These are phyloP conservation scores for Hylyphantes graminicola DNA, from an alignment of 1,140 invertebrate species.

Conservation along the genomic window DNA sequence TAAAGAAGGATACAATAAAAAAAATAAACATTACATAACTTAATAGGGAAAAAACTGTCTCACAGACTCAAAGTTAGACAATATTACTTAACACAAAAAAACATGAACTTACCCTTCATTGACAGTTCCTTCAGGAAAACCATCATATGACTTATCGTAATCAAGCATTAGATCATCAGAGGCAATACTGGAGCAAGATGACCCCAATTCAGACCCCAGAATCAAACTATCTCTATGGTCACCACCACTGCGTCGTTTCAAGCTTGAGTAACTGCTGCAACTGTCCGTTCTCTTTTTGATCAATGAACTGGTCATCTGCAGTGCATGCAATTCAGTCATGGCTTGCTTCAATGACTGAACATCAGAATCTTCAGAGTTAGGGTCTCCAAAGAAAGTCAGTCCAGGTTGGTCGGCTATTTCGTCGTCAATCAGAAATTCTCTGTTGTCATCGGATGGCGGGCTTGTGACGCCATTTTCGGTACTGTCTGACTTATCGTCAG, in stretches of 20 bases:
- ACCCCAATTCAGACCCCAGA: conserved; percentile 59
- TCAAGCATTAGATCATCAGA: conserved; percentile 67
- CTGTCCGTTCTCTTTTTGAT: conserved; percentile 41
- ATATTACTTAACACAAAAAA: neutral
- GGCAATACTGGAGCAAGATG: conserved; percentile 66
- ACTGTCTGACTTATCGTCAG: conserved; percentile 55
- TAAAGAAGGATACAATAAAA: neutral
- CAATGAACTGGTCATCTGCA: conserved; percentile 47
- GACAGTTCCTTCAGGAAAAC: conserved; percentile 48
- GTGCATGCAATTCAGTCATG: conserved; percentile 49
- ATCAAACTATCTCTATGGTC: conserved; percentile 48
- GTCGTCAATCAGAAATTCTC: conserved; percentile 84
- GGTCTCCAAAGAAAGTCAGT: conserved; percentile 73
- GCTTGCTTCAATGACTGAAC: conserved; percentile 46
- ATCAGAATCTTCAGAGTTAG: conserved; percentile 37
- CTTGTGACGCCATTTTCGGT: conserved; percentile 42
- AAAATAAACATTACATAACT: neutral
- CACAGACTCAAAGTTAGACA: no score
- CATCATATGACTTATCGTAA: conserved; percentile 61
- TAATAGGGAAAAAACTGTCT: neutral
- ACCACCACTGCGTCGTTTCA: conserved; percentile 5
- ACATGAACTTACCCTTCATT: conserved; percentile 50
- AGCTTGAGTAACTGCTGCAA: conserved; percentile 32
- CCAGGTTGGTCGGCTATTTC: conserved; percentile 91
- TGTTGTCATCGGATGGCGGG: conserved; percentile 69